These are phyloP conservation scores for Okamejei kenojei DNA, from an alignment of 2,797 vertebrate species.

Conservation along the genomic window DNA sequence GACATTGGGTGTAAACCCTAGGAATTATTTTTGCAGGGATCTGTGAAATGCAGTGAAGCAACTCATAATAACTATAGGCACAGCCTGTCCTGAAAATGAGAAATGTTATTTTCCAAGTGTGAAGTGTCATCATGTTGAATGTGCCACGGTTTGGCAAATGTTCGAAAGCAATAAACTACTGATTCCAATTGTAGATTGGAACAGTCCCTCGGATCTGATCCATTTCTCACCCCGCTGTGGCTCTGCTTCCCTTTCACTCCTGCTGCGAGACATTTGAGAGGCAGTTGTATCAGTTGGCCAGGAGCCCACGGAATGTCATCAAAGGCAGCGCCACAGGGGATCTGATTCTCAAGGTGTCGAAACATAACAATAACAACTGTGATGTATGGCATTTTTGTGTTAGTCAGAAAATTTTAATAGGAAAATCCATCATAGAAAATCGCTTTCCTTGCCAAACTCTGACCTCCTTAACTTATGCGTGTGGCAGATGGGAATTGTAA, in stretches of 20 bases:
- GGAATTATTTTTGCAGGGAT: background rate
- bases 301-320: background rate
- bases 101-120: background rate
- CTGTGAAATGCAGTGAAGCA: background rate
- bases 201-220: background rate
- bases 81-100: background rate
- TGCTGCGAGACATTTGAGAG: background rate
- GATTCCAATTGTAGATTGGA: background rate
- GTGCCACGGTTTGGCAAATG: background rate
- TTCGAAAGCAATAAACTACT: background rate
- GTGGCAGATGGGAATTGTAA: background rate
- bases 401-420: constrained; percentile 20
- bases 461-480: constrained; percentile 19
- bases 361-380: constrained; percentile 18
- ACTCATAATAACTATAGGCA: background rate
- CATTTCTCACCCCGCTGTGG: background rate
- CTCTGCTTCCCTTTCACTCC: background rate
- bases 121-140: background rate
- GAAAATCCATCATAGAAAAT: constrained; percentile 31
- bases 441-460: constrained; percentile 2
- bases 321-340: background rate
- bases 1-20: background rate
- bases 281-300: constrained; percentile 23
- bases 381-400: constrained; percentile 20
- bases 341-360: background rate